phyloP scores from a whole-genome alignment of 2,113 vertebrate genomes.

The Eulemur macaco region DNA sequence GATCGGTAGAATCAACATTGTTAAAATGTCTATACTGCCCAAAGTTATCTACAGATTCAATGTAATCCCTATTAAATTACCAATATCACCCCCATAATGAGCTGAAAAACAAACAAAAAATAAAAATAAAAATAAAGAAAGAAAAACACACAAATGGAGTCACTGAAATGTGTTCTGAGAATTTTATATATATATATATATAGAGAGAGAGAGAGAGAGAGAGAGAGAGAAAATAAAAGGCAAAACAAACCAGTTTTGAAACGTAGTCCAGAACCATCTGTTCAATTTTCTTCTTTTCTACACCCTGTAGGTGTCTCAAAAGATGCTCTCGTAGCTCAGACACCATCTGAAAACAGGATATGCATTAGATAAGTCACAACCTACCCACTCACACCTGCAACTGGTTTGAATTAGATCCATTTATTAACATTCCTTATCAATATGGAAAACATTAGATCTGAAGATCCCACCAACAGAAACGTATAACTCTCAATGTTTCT shows the following conservation, averaged over 20 bases:
- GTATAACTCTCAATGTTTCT: background rate
- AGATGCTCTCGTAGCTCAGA: conserved; percentile 95
- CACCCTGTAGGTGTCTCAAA: conserved; percentile 89
- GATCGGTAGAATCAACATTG: too few species aligned
- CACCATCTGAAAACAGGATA: conserved; percentile 87
- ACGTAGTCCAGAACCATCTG: conserved; percentile 92
- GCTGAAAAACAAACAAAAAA: too few species aligned
- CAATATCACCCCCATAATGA: too few species aligned
- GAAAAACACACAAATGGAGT: background rate
- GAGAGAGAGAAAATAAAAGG: background rate
- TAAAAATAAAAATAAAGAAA: too few species aligned
- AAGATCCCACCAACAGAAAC: background rate
- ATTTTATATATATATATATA: background rate
- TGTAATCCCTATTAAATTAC: too few species aligned
- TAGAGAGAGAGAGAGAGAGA: too few species aligned
- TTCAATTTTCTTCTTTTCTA: conserved; percentile 94
- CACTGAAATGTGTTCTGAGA: background rate
- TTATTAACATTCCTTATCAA: background rate
- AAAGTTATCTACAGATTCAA: too few species aligned
- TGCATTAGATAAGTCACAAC: background rate
- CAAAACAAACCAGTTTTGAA: conserved; percentile 88
- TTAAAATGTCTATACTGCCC: too few species aligned
- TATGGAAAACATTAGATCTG: background rate
- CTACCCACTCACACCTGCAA: background rate
- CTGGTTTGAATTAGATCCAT: background rate